Evolutionary conservation across 2,888 invertebrate species (phyloP).

Genomic region (Polia nebulosa): DNA sequence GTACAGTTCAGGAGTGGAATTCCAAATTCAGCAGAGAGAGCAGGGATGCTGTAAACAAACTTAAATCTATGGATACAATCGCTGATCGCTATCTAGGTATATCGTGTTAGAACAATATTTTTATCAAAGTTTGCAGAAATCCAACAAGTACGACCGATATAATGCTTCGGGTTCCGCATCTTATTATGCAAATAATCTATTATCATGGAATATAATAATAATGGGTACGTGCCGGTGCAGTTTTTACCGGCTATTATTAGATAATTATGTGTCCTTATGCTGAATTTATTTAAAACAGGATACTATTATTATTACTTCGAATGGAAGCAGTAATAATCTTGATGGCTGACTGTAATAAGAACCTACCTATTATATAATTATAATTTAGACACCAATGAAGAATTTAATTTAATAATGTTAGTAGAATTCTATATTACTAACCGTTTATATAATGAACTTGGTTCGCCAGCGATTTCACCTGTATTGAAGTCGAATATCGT

Average conservation of each 20-base stretch:
- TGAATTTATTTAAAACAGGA: neutral
- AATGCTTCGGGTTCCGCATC: conserved; percentile 28
- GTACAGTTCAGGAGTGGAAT: too few species aligned
- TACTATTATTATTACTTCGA: neutral
- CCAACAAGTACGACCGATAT: neutral
- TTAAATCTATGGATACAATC: too few species aligned
- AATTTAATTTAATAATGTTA: too few species aligned
- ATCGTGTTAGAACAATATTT: too few species aligned
- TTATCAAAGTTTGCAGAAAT: too few species aligned
- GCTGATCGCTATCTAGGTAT: too few species aligned
- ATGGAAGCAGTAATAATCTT: neutral
- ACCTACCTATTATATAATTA: neutral
- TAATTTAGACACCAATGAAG: neutral
- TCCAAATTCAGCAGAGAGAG: too few species aligned
- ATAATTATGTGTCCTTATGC: conserved; percentile 5
- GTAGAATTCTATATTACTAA: too few species aligned
- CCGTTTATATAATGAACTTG: too few species aligned
- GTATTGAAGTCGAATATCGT: too few species aligned
- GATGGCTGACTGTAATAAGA: neutral
- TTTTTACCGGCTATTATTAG: conserved; percentile 17
- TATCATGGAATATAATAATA: conserved; percentile 34
- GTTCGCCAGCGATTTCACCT: too few species aligned
- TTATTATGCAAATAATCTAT: conserved; percentile 50
- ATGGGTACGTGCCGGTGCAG: conserved; percentile 24
- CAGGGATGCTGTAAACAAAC: too few species aligned